Percentiles rank a stretch among this genome's conserved stretches.
phyloP scores from a whole-genome alignment of 2,888 invertebrate species.

The Tuta absoluta region DNA sequence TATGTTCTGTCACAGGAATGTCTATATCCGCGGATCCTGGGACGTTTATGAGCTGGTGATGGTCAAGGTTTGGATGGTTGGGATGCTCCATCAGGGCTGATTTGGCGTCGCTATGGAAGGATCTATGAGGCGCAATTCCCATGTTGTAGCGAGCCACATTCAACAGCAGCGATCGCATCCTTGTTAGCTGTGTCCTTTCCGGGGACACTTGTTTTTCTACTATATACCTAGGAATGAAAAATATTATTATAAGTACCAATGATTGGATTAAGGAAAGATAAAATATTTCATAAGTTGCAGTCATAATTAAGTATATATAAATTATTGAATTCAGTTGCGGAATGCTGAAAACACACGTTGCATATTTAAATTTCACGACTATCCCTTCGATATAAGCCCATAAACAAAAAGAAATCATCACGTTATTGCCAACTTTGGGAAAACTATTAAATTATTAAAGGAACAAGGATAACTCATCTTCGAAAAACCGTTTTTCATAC shows the following conservation, averaged over 20 bases:
- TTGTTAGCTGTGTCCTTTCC: conserved; percentile 29
- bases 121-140: conserved; percentile 30
- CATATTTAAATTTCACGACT: no score
- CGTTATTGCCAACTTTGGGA: no score
- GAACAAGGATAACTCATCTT: no score
- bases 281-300: no score
- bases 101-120: conserved; percentile 12
- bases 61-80: not conserved
- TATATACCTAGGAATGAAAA: not conserved
- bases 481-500: no score
- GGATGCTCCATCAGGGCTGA: not conserved
- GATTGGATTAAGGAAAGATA: no score
- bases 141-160: conserved; percentile 40
- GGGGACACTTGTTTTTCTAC: not conserved
- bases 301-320: no score
- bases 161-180: conserved; percentile 33
- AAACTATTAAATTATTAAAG: no score
- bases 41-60: not conserved
- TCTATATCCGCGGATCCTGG: not conserved
- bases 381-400: no score
- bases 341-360: no score
- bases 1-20: not conserved
- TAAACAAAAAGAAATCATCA: no score
- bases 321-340: no score
- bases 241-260: not conserved